Percentiles rank a stretch among this genome's conserved stretches.
Evolutionary conservation across 2,797 vertebrate species (phyloP).

Genomic region (Typhlichthys eigenmanni): DNA sequence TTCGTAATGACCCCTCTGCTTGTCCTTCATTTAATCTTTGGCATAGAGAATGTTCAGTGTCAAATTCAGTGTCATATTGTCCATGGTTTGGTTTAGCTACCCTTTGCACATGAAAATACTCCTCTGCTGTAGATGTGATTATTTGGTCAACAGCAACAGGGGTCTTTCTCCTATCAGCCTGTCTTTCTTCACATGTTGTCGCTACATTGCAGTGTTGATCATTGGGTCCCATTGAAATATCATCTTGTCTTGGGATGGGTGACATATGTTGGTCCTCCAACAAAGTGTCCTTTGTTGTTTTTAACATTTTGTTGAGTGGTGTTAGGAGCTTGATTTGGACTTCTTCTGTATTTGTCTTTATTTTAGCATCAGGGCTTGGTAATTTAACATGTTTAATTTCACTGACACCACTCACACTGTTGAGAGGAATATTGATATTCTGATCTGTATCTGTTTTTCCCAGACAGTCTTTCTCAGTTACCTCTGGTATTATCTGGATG

Average conservation of each 20-base stretch:
- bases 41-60: background rate
- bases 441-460: conserved; percentile 22
- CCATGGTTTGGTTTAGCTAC: conserved; percentile 26
- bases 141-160: conserved; percentile 10
- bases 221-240: conserved; percentile 36
- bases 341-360: conserved; percentile 19
- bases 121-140: conserved; percentile 18
- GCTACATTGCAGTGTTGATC: conserved; percentile 29
- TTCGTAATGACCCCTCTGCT: background rate
- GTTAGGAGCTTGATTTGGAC: conserved; percentile 11
- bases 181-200: conserved; percentile 3
- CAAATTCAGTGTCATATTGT: conserved; percentile 21
- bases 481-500: conserved; percentile 51
- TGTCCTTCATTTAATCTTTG: conserved; percentile 1
- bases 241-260: conserved; percentile 43
- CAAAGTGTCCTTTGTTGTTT: conserved; percentile 15
- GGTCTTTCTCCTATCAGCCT: conserved; percentile 20
- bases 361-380: conserved; percentile 21
- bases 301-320: conserved; percentile 18
- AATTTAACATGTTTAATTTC: conserved; percentile 21
- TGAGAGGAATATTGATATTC: background rate
- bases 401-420: conserved; percentile 8
- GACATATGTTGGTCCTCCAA: conserved; percentile 29
- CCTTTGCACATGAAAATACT: conserved; percentile 71
- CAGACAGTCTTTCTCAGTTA: conserved; percentile 20